A percentile compares a stretch with the other conserved stretches of the same genome.
These are phyloP conservation scores for Temnothorax curvispinosus DNA, from an alignment of 1,140 invertebrate genomes.

Conservation along the genomic window DNA sequence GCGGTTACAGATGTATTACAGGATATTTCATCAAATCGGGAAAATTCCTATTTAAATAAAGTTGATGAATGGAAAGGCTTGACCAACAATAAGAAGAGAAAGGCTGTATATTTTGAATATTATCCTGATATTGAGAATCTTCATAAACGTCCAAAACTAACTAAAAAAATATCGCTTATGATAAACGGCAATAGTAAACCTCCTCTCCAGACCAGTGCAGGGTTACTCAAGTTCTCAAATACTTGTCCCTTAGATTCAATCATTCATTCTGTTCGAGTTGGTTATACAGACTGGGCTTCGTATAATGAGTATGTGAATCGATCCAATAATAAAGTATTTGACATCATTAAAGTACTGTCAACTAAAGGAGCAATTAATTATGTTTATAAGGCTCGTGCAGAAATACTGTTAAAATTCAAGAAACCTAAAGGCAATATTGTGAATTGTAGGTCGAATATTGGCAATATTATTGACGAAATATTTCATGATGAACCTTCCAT, in stretches of 20 bases:
- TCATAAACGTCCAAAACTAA: neutral
- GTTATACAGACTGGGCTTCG: neutral
- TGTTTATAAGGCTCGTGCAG: neutral
- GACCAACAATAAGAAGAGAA: neutral
- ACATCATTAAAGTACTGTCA: neutral
- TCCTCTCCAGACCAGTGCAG: neutral
- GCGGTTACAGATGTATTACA: neutral
- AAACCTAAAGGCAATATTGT: conserved; percentile 4
- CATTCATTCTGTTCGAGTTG: conserved; percentile 5
- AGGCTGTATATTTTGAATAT: conserved; percentile 31
- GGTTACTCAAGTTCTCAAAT: neutral
- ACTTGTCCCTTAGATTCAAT: conserved; percentile 27
- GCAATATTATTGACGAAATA: neutral
- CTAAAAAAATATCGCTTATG: neutral
- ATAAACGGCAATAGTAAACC: conserved; percentile 24
- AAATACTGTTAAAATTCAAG: conserved; percentile 2
- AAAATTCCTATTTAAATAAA: conserved; percentile 6
- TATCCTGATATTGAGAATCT: conserved; percentile 37
- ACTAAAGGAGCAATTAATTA: conserved; percentile 10
- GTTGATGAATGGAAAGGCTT: conserved; percentile 1
- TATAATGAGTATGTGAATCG: conserved; percentile 30
- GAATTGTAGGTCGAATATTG: neutral
- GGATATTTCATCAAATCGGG: conserved; percentile 1
- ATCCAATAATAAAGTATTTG: conserved; percentile 13
- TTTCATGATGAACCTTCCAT: conserved; percentile 3